A percentile compares a stretch with the other conserved stretches of the same genome.
Conservation (phyloP, 2,888 invertebrate genomes). For the Cacoxenus indagator region DNA sequence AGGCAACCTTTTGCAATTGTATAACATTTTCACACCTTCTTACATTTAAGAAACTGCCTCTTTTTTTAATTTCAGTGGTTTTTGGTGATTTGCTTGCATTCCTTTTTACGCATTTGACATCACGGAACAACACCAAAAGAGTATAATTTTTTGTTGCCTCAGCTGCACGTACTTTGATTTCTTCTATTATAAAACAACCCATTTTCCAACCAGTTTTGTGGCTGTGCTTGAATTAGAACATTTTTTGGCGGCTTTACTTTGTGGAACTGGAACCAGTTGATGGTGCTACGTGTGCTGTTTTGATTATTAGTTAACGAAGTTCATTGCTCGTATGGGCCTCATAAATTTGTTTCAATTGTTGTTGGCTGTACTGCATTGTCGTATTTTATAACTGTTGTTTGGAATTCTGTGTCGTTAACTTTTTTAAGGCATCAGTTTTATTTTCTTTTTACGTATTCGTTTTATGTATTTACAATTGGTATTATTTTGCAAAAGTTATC, state of each 20-base stretch:
- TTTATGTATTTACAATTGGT: no score
- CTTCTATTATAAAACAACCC: not conserved
- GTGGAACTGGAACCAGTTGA: no score
- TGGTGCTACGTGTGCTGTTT: conserved; percentile 2
- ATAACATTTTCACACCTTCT: conserved; percentile 8
- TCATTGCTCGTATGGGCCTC: no score
- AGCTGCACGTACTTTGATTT: conserved; percentile 2
- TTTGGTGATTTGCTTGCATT: not conserved
- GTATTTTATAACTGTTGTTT: no score
- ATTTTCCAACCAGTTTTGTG: no score
- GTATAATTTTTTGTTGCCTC: not conserved
- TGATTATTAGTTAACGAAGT: conserved; percentile 9
- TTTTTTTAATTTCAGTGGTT: conserved; percentile 1
- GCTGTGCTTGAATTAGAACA: conserved; percentile 13
- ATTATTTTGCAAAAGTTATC: no score
- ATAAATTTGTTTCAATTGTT: no score
- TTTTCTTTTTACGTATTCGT: no score
- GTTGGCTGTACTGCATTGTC: no score
- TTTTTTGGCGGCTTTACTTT: conserved; percentile 7
- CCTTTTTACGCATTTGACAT: not conserved
- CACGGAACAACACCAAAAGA: not conserved
- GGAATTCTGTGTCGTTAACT: no score
- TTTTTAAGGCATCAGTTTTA: no score
- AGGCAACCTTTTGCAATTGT: not conserved
- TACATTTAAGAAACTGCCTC: not conserved